These are phyloP conservation scores for Lutraria rhynchaena DNA, from an alignment of 1,140 invertebrate genomes.

Conservation along the genomic window DNA sequence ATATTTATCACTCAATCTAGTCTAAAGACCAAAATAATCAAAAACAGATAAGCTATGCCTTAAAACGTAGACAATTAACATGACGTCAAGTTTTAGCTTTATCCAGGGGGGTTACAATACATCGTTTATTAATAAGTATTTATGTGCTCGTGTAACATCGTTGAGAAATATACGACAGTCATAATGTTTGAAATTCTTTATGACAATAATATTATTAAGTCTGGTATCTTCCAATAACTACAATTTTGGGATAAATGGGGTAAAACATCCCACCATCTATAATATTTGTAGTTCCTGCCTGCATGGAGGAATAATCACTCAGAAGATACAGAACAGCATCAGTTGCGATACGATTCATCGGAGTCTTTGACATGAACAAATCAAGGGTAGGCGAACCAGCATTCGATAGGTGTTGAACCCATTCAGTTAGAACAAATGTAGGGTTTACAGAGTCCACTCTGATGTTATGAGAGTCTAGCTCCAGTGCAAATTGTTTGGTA, in stretches of 20 bases:
- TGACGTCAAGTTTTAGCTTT: too few relatives aligned
- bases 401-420: not conserved
- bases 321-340: slow-evolving; percentile 9
- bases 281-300: slow-evolving; percentile 5
- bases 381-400: not conserved
- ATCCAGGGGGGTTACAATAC: too few relatives aligned
- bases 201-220: too few relatives aligned
- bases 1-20: too few relatives aligned
- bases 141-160: too few relatives aligned
- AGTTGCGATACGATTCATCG: not conserved
- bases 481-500: slow-evolving; percentile 28
- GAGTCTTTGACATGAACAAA: not conserved
- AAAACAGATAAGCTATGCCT: too few relatives aligned
- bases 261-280: slow-evolving; percentile 11
- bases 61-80: too few relatives aligned
- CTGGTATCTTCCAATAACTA: too few relatives aligned
- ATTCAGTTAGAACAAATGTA: slow-evolving; percentile 23
- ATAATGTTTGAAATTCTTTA: too few relatives aligned
- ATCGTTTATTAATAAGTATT: too few relatives aligned
- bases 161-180: too few relatives aligned
- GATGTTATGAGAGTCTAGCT: slow-evolving; percentile 35
- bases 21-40: too few relatives aligned
- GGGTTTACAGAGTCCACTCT: slow-evolving; percentile 41
- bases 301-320: slow-evolving; percentile 9
- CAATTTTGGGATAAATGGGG: not conserved